A percentile compares a stretch with the other conserved stretches of the same genome.
These are phyloP conservation scores for Scaptomyza hsui DNA, from an alignment of 1,140 invertebrate species.

Conservation along the genomic window DNA sequence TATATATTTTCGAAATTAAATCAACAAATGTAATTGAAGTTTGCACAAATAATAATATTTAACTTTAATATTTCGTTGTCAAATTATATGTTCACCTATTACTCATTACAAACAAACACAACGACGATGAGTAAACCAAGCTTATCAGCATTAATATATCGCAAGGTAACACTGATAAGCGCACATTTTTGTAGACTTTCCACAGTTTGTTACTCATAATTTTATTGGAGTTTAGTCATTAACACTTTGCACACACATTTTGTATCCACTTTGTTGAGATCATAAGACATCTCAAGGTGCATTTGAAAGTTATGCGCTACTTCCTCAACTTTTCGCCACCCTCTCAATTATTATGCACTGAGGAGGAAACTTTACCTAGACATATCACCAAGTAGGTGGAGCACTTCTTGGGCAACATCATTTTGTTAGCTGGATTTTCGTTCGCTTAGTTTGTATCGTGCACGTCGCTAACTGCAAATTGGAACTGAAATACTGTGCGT, in stretches of 20 bases:
- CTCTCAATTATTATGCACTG: conserved; percentile 11
- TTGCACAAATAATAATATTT: conserved; percentile 2
- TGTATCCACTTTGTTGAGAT: conserved; percentile 12
- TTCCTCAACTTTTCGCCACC: conserved; percentile 19
- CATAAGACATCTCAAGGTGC: too few species aligned
- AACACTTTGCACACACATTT: conserved; percentile 10
- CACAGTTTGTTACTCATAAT: conserved; percentile 47
- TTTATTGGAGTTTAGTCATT: conserved; percentile 15
- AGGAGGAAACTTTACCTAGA: conserved; percentile 71
- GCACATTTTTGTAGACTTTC: conserved; percentile 60
- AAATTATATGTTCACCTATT: conserved; percentile 27
- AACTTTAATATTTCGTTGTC: conserved; percentile 10
- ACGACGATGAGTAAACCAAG: conserved; percentile 63
- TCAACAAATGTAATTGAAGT: conserved; percentile 22
- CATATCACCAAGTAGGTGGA: conserved; percentile 81
- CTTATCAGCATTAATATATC: conserved; percentile 53
- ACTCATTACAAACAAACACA: conserved; percentile 35
- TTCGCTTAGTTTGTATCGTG: conserved; percentile 54
- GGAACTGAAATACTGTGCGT: conserved; percentile 60
- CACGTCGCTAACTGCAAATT: conserved; percentile 64
- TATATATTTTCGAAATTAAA: conserved; percentile 36
- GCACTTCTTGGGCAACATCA: conserved; percentile 76
- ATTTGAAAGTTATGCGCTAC: neutral
- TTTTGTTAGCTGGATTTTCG: conserved; percentile 57
- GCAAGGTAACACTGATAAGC: conserved; percentile 62